Base-by-base conservation (phyloP, 2,797 vertebrate species). In the Crax fasciolata region DNA sequence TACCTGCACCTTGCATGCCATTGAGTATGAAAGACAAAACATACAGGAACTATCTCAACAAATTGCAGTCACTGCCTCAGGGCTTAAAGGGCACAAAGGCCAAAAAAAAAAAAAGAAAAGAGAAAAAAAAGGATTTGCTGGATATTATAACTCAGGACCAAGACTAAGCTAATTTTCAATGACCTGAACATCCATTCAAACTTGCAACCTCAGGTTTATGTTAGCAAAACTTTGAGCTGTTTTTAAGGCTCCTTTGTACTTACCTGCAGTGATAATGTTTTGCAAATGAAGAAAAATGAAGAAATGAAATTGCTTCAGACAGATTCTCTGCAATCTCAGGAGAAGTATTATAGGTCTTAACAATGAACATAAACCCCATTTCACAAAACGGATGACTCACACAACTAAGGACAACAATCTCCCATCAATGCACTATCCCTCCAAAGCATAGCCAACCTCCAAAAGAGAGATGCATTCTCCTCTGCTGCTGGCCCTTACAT, bases 61-160 rank as follows among this genome's bases (percentile, higher is more conserved):
- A 80, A 77, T 65, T 83, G 76, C 49, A 80, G 19, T 46, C 11
- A 18, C 52, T 41, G 75, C 39, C 54, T 91, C 77, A 77, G 72
- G 41, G 30, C 52, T 82, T 82, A 82, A 49, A 20, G 52, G 57
- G 23, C 55, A 80, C 44, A 35, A 20, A 5, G 57, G 67, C 44
- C 39, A 80, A 61, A 80, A 96, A 90, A 95, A 80, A 11, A 11
- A 90, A 89, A 96, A 90, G 94, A 80, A 11, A 11, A 90, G 87
- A 11, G 89, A 89, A 96, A 90, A 95, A 80, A 11, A 11, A 90
- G 87, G 13, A 18, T 87, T 85, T 76, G 10, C 28, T 92, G 71
- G 48, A 10, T 72, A 58, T 71, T 84, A 19, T 13, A n/a, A 71
- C 89, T 90, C 46, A 77, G 54, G 49, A 79, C 61, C 38, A 86